These are phyloP conservation scores for Phacellophora camtschatica DNA, from an alignment of 30 jellyfish, hydroid and myxozoan genomes.

Conservation along the genomic window DNA sequence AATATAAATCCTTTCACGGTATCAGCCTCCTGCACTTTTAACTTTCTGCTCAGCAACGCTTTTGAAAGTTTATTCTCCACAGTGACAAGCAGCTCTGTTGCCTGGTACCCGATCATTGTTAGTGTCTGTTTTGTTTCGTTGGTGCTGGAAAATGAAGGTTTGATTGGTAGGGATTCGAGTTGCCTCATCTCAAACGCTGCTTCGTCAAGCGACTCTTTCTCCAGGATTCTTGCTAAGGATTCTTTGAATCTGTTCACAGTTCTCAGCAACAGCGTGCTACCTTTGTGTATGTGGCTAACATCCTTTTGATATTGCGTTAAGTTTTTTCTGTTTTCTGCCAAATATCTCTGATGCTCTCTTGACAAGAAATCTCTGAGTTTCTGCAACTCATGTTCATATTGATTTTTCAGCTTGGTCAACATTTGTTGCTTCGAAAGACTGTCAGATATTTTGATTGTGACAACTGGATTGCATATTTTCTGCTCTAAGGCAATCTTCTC, in stretches of 20 bases:
- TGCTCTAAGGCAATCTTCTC: slow-evolving; percentile 51
- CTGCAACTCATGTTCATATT: slow-evolving; percentile 61
- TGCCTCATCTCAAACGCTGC: slow-evolving; percentile 72
- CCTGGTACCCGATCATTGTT: slow-evolving; percentile 51
- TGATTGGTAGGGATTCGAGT: slow-evolving; percentile 50
- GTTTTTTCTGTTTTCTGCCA: slow-evolving; percentile 59
- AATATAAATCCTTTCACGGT: slow-evolving; percentile 50
- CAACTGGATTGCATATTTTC: slow-evolving; percentile 4
- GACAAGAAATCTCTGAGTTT: slow-evolving; percentile 54
- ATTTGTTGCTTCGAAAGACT: slow-evolving; percentile 21
- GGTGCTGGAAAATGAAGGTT: slow-evolving; percentile 43
- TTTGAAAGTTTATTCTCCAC: slow-evolving; percentile 57
- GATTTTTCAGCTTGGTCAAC: slow-evolving; percentile 46
- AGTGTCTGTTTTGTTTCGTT: slow-evolving; percentile 63
- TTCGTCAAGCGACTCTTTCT: slow-evolving; percentile 56
- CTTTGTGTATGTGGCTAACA: slow-evolving; percentile 41
- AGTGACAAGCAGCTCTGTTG: slow-evolving; percentile 54
- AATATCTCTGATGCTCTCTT: slow-evolving; percentile 55
- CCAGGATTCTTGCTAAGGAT: slow-evolving; percentile 61
- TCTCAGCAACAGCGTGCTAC: slow-evolving; percentile 58
- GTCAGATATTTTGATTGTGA: slow-evolving; percentile 16
- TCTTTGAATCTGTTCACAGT: slow-evolving; percentile 75
- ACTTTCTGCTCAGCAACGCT: slow-evolving; percentile 66
- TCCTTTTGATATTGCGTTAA: slow-evolving; percentile 49
- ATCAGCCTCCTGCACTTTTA: slow-evolving; percentile 49